Conservation (phyloP, 30 jellyfish, hydroid and myxozoan species). For the Cassiopea andromeda region DNA sequence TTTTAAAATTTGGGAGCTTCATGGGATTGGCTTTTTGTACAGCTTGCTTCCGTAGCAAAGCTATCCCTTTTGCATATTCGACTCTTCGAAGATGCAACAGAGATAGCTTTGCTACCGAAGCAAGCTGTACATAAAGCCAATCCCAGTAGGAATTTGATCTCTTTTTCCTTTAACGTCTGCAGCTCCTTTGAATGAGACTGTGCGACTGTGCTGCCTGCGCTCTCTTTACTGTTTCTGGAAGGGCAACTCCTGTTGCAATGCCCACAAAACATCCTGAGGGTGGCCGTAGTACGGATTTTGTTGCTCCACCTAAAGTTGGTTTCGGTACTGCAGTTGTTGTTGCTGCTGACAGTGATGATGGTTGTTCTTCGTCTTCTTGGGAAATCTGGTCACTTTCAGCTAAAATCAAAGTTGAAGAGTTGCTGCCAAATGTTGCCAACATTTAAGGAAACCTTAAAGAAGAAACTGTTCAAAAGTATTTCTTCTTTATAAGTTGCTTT, state of each 20-base stretch:
- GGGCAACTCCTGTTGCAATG: not conserved
- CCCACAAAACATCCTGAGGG: slow-evolving; percentile 22
- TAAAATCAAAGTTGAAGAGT: too few relatives aligned
- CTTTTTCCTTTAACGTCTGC: slow-evolving; percentile 43
- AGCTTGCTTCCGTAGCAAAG: too few relatives aligned
- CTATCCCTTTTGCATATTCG: too few relatives aligned
- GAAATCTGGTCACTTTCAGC: too few relatives aligned
- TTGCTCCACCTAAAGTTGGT: slow-evolving; percentile 15
- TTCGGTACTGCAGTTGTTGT: not conserved
- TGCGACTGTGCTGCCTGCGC: not conserved
- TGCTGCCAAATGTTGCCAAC: too few relatives aligned
- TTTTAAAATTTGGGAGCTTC: too few relatives aligned
- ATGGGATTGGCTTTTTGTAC: too few relatives aligned
- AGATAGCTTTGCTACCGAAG: slow-evolving; percentile 37
- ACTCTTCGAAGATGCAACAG: not conserved
- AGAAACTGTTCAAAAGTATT: too few relatives aligned
- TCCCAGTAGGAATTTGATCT: slow-evolving; percentile 20
- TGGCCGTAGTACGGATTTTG: slow-evolving; percentile 33
- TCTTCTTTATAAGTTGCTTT: too few relatives aligned
- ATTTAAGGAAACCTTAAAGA: too few relatives aligned
- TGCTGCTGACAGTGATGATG: slow-evolving; percentile 8
- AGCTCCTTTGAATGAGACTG: slow-evolving; percentile 52
- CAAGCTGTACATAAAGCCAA: slow-evolving; percentile 30
- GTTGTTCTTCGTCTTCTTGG: not conserved
- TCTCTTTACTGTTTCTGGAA: slow-evolving; percentile 14